Percentiles rank a stretch among this genome's conserved stretches.
These are phyloP conservation scores for Sphyrna mokarran DNA, from an alignment of 2,113 vertebrate species.

Conservation along the genomic window DNA sequence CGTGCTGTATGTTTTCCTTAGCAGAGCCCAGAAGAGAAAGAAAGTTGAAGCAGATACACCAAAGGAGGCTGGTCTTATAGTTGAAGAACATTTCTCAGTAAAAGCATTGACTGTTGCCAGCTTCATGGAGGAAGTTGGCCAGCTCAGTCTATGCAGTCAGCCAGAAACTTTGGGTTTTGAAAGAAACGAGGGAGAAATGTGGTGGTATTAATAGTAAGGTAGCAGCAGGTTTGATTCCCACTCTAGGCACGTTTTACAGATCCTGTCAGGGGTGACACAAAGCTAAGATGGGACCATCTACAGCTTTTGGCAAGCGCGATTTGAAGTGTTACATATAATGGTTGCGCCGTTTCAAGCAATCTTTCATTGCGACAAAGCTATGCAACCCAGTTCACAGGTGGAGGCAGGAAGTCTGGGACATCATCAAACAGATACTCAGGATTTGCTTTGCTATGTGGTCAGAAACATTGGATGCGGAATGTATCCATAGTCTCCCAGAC, in stretches of 20 bases:
- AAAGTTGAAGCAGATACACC: background rate
- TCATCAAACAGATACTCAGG: background rate
- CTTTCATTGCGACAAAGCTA: background rate
- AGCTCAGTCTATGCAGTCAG: background rate
- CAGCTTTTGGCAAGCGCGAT: background rate
- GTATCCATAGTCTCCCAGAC: background rate
- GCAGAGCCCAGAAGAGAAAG: background rate
- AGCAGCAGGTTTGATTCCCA: background rate
- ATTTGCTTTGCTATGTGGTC: background rate
- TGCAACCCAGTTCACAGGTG: background rate
- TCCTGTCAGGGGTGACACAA: background rate
- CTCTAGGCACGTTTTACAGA: background rate
- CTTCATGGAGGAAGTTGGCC: background rate
- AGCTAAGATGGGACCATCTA: background rate
- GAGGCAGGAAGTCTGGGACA: background rate
- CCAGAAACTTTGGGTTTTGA: background rate
- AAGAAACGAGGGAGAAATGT: background rate
- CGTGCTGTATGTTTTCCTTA: background rate
- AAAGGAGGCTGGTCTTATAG: background rate
- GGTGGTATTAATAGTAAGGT: background rate
- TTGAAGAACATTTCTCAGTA: background rate
- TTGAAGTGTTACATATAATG: background rate
- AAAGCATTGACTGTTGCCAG: background rate
- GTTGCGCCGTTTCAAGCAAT: background rate
- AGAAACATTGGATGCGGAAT: background rate